Percentiles rank a stretch among this genome's conserved stretches.
Evolutionary conservation across 92 coral and sea anemone species (phyloP).

Genomic region (Umimayanthus chanpuru): DNA sequence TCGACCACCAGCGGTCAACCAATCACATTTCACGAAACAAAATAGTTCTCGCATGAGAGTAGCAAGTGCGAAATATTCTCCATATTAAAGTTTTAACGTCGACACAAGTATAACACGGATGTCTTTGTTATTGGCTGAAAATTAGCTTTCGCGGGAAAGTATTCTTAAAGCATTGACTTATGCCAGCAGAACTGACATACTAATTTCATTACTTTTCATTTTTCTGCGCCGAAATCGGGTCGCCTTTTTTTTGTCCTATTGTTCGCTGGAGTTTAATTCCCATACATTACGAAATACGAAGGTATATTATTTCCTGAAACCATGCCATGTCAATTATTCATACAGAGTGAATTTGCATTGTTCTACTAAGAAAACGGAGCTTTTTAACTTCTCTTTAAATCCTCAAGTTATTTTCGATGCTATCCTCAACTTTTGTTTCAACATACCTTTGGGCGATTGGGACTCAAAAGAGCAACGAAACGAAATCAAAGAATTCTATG

Average conservation of each 20-base stretch:
- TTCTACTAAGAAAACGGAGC: constrained; percentile 13
- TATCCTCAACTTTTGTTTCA: neutral
- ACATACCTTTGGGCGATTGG: neutral
- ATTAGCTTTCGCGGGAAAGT: neutral
- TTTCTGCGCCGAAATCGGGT: neutral
- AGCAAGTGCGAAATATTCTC: constrained; percentile 33
- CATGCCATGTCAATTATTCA: constrained; percentile 94
- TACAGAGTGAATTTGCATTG: constrained; percentile 55
- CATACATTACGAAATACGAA: constrained; percentile 47
- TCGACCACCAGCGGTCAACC: constrained; percentile 65
- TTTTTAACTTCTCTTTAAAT: constrained; percentile 18
- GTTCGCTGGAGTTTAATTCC: constrained; percentile 40
- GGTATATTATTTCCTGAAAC: constrained; percentile 75
- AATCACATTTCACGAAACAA: constrained; percentile 56
- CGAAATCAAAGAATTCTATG: constrained; percentile 3
- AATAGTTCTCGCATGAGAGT: constrained; percentile 82
- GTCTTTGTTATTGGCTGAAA: neutral
- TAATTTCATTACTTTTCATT: neutral
- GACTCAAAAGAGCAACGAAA: neutral
- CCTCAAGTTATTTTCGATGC: neutral
- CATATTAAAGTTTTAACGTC: constrained; percentile 48
- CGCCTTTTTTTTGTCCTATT: constrained; percentile 6
- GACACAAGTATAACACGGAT: constrained; percentile 6
- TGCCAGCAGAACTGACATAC: neutral
- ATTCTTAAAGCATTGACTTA: constrained; percentile 4